Evolutionary conservation across 1,140 invertebrate genomes (phyloP).

Genomic region (Eciton burchellii): DNA sequence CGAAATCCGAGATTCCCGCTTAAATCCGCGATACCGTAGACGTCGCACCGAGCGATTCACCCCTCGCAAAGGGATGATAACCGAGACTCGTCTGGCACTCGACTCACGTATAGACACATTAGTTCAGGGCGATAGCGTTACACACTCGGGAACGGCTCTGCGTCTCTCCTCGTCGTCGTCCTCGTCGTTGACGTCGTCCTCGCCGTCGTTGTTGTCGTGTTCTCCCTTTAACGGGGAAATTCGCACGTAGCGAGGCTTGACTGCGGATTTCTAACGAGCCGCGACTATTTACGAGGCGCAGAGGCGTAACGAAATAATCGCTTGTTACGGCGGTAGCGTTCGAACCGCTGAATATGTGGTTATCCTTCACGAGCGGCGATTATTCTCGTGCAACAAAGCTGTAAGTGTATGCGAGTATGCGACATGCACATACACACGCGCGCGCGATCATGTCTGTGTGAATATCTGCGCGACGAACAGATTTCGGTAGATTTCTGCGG

Average conservation of each 20-base stretch:
- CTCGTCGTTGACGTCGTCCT: too few species aligned
- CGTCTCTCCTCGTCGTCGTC: background rate
- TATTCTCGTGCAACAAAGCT: conserved; percentile 7
- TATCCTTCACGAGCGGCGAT: conserved; percentile 41
- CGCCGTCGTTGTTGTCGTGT: conserved; percentile 19
- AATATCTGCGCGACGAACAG: conserved; percentile 3
- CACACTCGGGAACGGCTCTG: conserved; percentile 9
- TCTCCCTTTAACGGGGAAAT: conserved; percentile 67
- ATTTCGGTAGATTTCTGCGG: conserved; percentile 46
- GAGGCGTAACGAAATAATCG: conserved; percentile 61
- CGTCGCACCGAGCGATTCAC: background rate
- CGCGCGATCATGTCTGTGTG: background rate
- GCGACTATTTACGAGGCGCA: conserved; percentile 62
- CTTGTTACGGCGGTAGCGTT: conserved; percentile 34
- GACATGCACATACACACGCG: too few species aligned
- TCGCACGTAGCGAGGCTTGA: conserved; percentile 58
- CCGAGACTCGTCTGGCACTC: conserved; percentile 49
- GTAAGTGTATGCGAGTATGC: background rate
- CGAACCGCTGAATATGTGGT: conserved; percentile 20
- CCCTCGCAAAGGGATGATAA: conserved; percentile 64
- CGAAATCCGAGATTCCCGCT: conserved; percentile 3
- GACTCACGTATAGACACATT: conserved; percentile 62
- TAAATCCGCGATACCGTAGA: conserved; percentile 52
- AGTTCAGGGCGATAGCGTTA: conserved; percentile 37
- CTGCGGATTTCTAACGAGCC: conserved; percentile 70